Base-by-base conservation (phyloP, 2,113 vertebrate genomes). In the Collichthys lucidus region DNA sequence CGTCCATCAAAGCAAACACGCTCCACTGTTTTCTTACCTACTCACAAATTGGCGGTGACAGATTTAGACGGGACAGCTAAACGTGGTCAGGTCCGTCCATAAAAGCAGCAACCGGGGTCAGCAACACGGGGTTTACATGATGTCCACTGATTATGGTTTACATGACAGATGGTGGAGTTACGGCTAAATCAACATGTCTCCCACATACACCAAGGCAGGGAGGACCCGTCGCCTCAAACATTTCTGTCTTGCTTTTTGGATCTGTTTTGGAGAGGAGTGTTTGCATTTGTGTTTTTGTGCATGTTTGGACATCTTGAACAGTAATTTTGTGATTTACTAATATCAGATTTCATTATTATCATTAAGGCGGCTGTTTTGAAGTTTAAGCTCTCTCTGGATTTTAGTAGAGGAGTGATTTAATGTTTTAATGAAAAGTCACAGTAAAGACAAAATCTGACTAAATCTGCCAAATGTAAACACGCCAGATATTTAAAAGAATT, bases 21-120 rank as follows among this genome's bases (percentile, higher is more conserved):
- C 72, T 76, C 10, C 5, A 1, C 59, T 87, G 81, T 88, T 91
- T 89, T 84, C 56, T 79, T 89, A 79, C 78, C 74, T 74, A 29
- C 24, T 35, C 50, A 85, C 82, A 90, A 83, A 88, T 72, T 85
- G 69, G 79, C 85, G 77, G 77, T 71, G 89, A 90, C 86, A 65
- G 74, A 76, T 90, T 77, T 69, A 83, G 83, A 63, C 10, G 42
- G 57, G 70, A 64, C 19, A 53, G 60, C 64, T 82, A 17, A 69
- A 80, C 0, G 5, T 70, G 65, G 82, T 80, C 57, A 49, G 60
- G 15, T 56, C 20, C 55, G 11, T 69, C 69, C 71, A 82, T 90
- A 82, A 90, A 90, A 83, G n/a, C 52, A 26, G 47, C 14, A 12
- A 55, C 74, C 22, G 73, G 81, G 83, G 85, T 88, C 88, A 90